These are phyloP conservation scores for Pogonus chalceus DNA, from an alignment of 1,140 invertebrate species.

Conservation along the genomic window DNA sequence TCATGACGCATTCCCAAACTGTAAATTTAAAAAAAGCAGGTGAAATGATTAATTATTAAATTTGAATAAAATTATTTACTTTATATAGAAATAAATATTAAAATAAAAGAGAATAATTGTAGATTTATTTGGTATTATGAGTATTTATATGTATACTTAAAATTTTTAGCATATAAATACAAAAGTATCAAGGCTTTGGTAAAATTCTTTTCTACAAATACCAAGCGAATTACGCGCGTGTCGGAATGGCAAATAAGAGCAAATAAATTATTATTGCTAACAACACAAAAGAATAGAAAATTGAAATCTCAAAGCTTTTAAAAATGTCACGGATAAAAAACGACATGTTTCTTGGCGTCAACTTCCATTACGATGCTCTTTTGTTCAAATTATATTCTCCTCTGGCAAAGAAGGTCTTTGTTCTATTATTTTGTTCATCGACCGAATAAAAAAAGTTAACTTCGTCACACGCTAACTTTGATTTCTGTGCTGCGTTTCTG, in stretches of 20 bases:
- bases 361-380: slow-evolving; percentile 1
- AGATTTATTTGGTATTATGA: too few relatives aligned
- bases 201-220: too few relatives aligned
- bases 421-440: slow-evolving; percentile 6
- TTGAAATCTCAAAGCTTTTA: slow-evolving; percentile 7
- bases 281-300: slow-evolving; percentile 5
- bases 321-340: slow-evolving; percentile 2
- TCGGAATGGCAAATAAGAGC: background rate
- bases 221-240: too few relatives aligned
- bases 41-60: too few relatives aligned
- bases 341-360: slow-evolving; percentile 3
- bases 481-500: background rate
- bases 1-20: slow-evolving; percentile 58
- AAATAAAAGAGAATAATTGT: too few relatives aligned
- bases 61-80: too few relatives aligned
- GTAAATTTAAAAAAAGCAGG: too few relatives aligned
- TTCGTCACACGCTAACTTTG: background rate
- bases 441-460: slow-evolving; percentile 3
- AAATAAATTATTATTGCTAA: slow-evolving; percentile 7
- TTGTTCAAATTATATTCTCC: slow-evolving; percentile 1
- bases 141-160: too few relatives aligned
- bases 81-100: too few relatives aligned
- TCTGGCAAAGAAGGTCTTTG: slow-evolving; percentile 1
- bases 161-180: too few relatives aligned
- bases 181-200: too few relatives aligned